Evolutionary conservation across 2,797 vertebrate species (phyloP).

Genomic region (Paratrypauchen microcephalus): DNA sequence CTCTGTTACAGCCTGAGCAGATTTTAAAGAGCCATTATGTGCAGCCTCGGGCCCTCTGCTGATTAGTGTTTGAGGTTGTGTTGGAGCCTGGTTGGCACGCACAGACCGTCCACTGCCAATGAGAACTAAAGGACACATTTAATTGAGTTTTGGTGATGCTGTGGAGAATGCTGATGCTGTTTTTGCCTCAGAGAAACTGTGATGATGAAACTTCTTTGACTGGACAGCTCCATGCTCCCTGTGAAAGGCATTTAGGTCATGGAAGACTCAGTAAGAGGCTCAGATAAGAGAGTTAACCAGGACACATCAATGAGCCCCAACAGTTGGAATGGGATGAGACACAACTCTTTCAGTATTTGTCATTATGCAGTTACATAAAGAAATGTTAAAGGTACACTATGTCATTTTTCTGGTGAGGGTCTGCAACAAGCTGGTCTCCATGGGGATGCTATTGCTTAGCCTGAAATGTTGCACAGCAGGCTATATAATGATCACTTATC

Average conservation of each 20-base stretch:
- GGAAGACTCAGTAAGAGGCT: background rate
- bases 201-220: conserved; percentile 26
- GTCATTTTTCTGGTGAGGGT: too few species aligned
- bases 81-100: conserved; percentile 26
- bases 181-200: conserved; percentile 13
- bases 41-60: background rate
- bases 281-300: conserved; percentile 13
- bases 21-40: conserved; percentile 8
- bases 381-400: too few species aligned
- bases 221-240: conserved; percentile 5
- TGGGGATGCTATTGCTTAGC: too few species aligned
- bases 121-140: conserved; percentile 51
- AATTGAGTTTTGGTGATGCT: conserved; percentile 46
- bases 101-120: conserved; percentile 37
- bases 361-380: too few species aligned
- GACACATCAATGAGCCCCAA: background rate
- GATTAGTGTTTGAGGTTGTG: conserved; percentile 19
- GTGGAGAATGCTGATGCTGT: conserved; percentile 43
- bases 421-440: too few species aligned
- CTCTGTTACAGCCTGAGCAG: background rate
- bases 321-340: background rate
- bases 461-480: too few species aligned
- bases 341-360: too few species aligned
- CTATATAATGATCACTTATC: too few species aligned
- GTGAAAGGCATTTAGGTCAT: conserved; percentile 16